These are phyloP conservation scores for Chionis minor DNA, from an alignment of 2,113 vertebrate genomes.

Conservation along the genomic window DNA sequence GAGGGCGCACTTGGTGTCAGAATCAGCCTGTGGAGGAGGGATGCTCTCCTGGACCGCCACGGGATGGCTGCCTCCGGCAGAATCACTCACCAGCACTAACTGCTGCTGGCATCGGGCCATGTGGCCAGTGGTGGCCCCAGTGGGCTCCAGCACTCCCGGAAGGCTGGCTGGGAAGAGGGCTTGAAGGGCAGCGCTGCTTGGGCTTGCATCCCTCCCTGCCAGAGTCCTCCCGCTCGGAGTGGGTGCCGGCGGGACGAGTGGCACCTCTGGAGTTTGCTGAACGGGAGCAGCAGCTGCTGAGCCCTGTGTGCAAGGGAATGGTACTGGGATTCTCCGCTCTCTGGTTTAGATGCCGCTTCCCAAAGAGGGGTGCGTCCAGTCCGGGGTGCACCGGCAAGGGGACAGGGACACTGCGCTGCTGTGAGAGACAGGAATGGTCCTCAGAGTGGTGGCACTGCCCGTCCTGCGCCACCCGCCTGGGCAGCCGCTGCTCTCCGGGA, in stretches of 20 bases:
- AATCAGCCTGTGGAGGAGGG: background rate
- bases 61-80: background rate
- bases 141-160: background rate
- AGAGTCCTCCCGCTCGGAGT: background rate
- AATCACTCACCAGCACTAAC: fast-evolving
- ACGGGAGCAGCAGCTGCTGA: background rate
- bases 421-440: fast-evolving
- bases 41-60: background rate
- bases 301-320: fast-evolving
- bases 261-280: background rate
- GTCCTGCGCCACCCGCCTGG: background rate
- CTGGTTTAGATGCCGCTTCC: background rate
- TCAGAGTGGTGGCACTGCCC: background rate
- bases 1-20: background rate
- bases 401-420: fast-evolving
- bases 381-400: background rate
- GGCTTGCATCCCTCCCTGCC: background rate
- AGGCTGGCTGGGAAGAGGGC: background rate
- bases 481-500: background rate
- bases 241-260: fast-evolving
- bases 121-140: fast-evolving
- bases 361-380: background rate
- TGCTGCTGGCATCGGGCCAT: background rate
- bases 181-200: background rate
- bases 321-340: too few relatives aligned